These are phyloP conservation scores for Drosophila lacteicornis DNA, from an alignment of 1,140 invertebrate genomes.

Conservation along the genomic window DNA sequence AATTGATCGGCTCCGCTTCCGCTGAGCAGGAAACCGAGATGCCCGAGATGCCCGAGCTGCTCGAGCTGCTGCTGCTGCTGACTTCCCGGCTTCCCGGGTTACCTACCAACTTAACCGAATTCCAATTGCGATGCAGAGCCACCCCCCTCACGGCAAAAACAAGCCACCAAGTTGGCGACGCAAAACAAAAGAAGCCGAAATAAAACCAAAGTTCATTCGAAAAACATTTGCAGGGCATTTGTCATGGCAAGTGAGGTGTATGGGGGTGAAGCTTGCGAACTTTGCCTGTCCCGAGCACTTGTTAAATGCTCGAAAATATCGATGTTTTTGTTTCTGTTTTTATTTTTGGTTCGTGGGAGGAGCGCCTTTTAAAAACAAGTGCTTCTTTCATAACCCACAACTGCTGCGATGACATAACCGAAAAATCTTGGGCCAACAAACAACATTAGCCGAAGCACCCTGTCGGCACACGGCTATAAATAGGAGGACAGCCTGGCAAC, in stretches of 20 bases:
- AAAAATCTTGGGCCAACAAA: constrained; percentile 42
- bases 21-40: constrained; percentile 1
- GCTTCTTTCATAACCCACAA: constrained; percentile 17
- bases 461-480: constrained; percentile 38
- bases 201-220: constrained; percentile 53
- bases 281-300: constrained; percentile 48
- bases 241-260: constrained; percentile 16
- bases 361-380: background rate
- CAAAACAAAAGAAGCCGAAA: constrained; percentile 33
- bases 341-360: background rate
- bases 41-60: too few species aligned
- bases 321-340: constrained; percentile 16
- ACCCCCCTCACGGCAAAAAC: constrained; percentile 2
- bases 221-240: constrained; percentile 48
- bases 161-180: constrained; percentile 29
- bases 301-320: constrained; percentile 49
- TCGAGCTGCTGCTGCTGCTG: too few species aligned
- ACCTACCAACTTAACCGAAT: constrained; percentile 1
- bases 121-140: constrained; percentile 16
- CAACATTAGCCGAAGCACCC: constrained; percentile 41
- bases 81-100: background rate
- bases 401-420: constrained; percentile 40
- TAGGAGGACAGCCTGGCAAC: constrained; percentile 34
- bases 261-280: constrained; percentile 18
- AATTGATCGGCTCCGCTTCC: constrained; percentile 39